These are phyloP conservation scores for Perdita meconis DNA, from an alignment of 2,888 invertebrate genomes.

Conservation along the genomic window DNA sequence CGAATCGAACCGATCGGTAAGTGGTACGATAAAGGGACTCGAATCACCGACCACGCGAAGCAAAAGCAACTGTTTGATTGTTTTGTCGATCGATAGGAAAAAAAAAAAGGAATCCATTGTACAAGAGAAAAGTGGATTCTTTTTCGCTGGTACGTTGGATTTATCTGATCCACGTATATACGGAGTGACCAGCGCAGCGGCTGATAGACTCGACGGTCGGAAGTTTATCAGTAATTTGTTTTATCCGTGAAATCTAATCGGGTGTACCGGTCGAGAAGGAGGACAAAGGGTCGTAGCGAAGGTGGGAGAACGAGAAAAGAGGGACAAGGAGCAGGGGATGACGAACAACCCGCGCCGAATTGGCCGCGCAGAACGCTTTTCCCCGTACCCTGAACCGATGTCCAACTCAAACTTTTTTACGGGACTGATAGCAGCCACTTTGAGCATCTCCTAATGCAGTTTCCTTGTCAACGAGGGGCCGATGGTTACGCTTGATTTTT, in stretches of 20 bases:
- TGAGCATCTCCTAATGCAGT: conserved; percentile 76
- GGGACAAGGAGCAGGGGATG: conserved; percentile 17
- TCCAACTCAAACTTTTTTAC: conserved; percentile 70
- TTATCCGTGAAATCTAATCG: conserved; percentile 55
- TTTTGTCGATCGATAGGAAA: conserved; percentile 10
- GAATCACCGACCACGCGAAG: background rate
- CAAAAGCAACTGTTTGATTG: conserved; percentile 5
- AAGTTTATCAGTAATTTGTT: conserved; percentile 61
- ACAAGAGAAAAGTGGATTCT: conserved; percentile 15
- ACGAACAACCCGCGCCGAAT: conserved; percentile 43
- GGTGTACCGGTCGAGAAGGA: conserved; percentile 1
- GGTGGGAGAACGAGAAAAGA: background rate
- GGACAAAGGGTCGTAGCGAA: background rate
- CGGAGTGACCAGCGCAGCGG: conserved; percentile 27
- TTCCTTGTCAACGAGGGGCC: conserved; percentile 72
- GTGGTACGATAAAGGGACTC: background rate
- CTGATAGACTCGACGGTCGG: conserved; percentile 26
- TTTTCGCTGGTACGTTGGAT: conserved; percentile 16
- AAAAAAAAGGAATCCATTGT: background rate
- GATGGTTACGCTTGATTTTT: conserved; percentile 54
- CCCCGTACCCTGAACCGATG: conserved; percentile 44
- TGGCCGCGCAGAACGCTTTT: conserved; percentile 26
- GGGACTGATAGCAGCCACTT: conserved; percentile 54
- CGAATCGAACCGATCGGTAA: background rate
- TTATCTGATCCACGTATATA: conserved; percentile 13